These are phyloP conservation scores for Mimas tiliae DNA, from an alignment of 2,888 invertebrate genomes.

Conservation along the genomic window DNA sequence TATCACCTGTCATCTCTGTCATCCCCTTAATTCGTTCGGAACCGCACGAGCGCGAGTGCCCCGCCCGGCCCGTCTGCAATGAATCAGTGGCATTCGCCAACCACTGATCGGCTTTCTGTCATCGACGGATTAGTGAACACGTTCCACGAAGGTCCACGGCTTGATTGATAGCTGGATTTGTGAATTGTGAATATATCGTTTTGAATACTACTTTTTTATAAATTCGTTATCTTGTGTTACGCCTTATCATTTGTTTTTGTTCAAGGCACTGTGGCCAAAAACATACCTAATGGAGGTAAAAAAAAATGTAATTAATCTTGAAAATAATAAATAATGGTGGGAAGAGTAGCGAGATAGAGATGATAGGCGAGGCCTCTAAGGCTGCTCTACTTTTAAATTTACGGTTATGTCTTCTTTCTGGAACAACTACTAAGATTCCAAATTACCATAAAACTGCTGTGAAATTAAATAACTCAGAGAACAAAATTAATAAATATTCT, in stretches of 20 bases:
- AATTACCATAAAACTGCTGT: not conserved
- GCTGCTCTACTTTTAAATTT: not conserved
- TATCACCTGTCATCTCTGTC: slow-evolving; percentile 77
- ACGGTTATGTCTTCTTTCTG: not conserved
- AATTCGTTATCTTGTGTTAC: not conserved
- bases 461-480: not conserved
- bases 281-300: too few species aligned
- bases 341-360: not conserved
- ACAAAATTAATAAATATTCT: slow-evolving; percentile 11
- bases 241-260: not conserved
- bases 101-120: slow-evolving; percentile 54
- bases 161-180: slow-evolving; percentile 68
- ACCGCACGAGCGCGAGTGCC: slow-evolving; percentile 47
- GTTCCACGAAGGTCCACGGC: slow-evolving; percentile 70
- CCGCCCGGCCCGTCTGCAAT: slow-evolving; percentile 43
- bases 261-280: too few species aligned
- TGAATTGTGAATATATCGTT: slow-evolving; percentile 38
- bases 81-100: slow-evolving; percentile 52
- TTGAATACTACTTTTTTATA: slow-evolving; percentile 11
- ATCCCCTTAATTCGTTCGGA: slow-evolving; percentile 67
- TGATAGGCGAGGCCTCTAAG: not conserved
- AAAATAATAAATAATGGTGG: too few species aligned
- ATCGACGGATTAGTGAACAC: slow-evolving; percentile 68
- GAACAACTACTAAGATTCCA: not conserved
- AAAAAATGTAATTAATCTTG: too few species aligned